Evolutionary conservation across 2,888 invertebrate species (phyloP), one percentile per base, ranked within the genome.

Genomic region (Rosalia funebris): DNA sequence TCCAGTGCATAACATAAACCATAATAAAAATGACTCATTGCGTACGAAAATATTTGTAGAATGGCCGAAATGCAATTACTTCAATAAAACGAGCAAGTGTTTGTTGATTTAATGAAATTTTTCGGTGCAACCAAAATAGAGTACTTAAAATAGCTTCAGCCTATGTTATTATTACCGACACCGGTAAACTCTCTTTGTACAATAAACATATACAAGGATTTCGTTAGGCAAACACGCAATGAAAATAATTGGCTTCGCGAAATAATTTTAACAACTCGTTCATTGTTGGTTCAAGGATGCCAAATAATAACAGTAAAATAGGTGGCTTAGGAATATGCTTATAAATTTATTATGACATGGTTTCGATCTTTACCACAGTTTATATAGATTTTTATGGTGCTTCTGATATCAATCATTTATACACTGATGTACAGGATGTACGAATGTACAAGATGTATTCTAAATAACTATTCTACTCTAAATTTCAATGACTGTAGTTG

Each of bases 51-150:
- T 41, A 41, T 41, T 41, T 41, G 16, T 3, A 10, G 17, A 11
- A 5, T 15, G n/a, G 2, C n/a, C 5, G 1, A 41, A 41, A 41
- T 17, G 17, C 4, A 41, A 41, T 41, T 41, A 17, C 16, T 41
- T 17, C 41, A 41, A 17, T 41, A 9, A 25, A 25, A 25, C 7
- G 7, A 7, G 16, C 10, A 5, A 3, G 16, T 39, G 15, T n/a
- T 17, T 25, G 14, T 44, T 44, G 44, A 44, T 44, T 20, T 44
- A 25, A 25, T 44, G 12, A 25, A 11, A 19, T 42, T 19, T 25
- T 44, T 44, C 44, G 19, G 25, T 19, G 3, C 1, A 44, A 25
- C 14, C 7, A 34, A 34, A 34, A 34, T 34, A 34, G 7, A 10
- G 10, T n/a, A 34, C 10, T n/a, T n/a, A 34, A 34, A 5, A 10